These are phyloP conservation scores for Sorex araneus DNA, from an alignment of 2,113 vertebrate species.

Conservation along the genomic window DNA sequence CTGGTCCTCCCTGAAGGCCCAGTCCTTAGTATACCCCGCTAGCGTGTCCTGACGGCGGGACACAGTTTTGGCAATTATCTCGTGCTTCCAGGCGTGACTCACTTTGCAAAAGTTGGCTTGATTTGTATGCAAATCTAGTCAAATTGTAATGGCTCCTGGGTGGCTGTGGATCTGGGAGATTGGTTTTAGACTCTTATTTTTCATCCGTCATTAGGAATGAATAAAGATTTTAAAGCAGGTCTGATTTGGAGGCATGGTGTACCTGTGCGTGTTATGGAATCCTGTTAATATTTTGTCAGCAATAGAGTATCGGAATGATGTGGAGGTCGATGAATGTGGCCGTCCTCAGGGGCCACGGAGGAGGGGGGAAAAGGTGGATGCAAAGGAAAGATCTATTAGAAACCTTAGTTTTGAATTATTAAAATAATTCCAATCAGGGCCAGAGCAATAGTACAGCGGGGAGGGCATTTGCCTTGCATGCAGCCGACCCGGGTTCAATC, in stretches of 20 bases:
- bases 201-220: background rate
- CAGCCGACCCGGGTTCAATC: no score
- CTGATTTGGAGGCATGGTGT: background rate
- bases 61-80: background rate
- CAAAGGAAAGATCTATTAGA: no score
- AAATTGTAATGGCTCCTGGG: background rate
- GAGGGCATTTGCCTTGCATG: no score
- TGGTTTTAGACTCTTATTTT: background rate
- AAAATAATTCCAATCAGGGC: background rate
- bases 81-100: background rate
- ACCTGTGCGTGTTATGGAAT: background rate
- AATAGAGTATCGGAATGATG: accelerated
- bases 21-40: background rate
- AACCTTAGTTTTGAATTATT: no score
- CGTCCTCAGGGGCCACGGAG: background rate
- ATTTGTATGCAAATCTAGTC: background rate
- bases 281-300: background rate
- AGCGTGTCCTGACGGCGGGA: background rate
- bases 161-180: background rate
- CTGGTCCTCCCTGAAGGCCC: background rate
- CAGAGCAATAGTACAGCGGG: no score
- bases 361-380: background rate
- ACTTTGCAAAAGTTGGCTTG: background rate
- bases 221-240: background rate
- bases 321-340: background rate